These are phyloP conservation scores for Falco cherrug DNA, from an alignment of 2,797 vertebrate species.

Conservation along the genomic window DNA sequence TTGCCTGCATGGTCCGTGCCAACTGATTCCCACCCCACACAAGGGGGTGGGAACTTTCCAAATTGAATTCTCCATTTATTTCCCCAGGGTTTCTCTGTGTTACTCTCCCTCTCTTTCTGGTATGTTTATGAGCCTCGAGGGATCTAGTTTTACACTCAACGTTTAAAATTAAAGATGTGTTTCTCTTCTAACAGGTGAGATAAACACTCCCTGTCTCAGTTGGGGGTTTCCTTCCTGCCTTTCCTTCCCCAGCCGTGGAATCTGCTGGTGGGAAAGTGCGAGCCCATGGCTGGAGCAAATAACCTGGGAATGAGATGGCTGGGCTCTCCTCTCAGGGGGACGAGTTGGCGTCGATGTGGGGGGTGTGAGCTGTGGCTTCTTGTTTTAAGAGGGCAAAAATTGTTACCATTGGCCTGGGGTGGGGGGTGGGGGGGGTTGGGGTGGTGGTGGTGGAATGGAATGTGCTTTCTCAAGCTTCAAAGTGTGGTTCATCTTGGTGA, in stretches of 20 bases:
- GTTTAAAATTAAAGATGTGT: slow-evolving; percentile 59
- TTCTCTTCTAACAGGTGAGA: slow-evolving; percentile 59
- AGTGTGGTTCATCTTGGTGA: background rate
- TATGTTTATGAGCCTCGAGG: slow-evolving; percentile 54
- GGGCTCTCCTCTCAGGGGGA: background rate
- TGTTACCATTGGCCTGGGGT: background rate
- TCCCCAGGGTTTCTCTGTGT: background rate
- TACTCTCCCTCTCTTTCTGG: slow-evolving; percentile 42
- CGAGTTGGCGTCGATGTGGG: fast-evolving
- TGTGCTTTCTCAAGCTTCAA: background rate
- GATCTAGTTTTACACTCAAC: slow-evolving; percentile 25
- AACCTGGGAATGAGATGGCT: background rate
- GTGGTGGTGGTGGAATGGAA: background rate
- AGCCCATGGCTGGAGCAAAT: background rate
- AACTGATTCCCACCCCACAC: background rate
- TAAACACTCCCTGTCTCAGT: slow-evolving; percentile 28
- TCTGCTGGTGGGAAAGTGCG: background rate
- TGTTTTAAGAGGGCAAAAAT: background rate
- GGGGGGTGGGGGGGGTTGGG: background rate
- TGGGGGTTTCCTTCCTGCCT: slow-evolving; percentile 38
- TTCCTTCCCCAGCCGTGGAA: background rate
- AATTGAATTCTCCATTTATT: slow-evolving; percentile 46
- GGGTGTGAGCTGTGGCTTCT: background rate
- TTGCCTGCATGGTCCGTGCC: fast-evolving
- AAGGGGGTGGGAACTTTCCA: background rate